Base-by-base conservation (phyloP, 2,113 vertebrate species). In the Passer domesticus region DNA sequence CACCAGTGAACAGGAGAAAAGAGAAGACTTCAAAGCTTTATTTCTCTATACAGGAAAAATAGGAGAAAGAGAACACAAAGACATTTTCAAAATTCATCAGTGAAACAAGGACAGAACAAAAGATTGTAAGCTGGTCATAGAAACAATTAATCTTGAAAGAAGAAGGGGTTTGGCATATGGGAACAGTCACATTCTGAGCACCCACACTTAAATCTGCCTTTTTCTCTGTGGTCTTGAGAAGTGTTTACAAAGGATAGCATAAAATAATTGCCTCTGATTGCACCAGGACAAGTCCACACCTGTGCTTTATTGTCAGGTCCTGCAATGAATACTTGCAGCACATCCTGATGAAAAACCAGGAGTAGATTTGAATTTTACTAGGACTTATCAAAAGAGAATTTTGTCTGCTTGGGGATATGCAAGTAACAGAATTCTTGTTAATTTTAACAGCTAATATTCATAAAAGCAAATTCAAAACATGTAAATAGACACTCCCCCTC, bases 401-500 rank as follows among this genome's bases (percentile, higher is more conserved):
- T 86, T 2, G 33, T n/a, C 13, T 10, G 55, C 74, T 85, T 52
- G 15, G 11, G 53, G 43, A 53, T 11, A 20, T 21, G 20, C 22
- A 82, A 63, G 35, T n/a, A 64, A 63, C 9, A 33, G 69, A 84
- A 64, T 75, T 89, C 17, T 59, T 30, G 33, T 47, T 85, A 39
- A 75, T 47, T 81, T 70, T 69, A 78, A 70, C 9, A 52, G n/a
- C 17, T 70, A n/a, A 55, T 63, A 70, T 31, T 69, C 37, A 44
- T 2, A 62, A 20, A 7, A 53, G 25, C 30, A 85, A 37, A 68
- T 85, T 68, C 52, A 84, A 44, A 22, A 53, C 15, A 64, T 3
- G 9, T 1, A 68, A 2, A 30, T 11, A 66, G 1, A 17, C 2
- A 4, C 7, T 25, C 5, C 16, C 5, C 2, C 35, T 24, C 14